Conservation (phyloP, 2,797 vertebrate species). For the Dromococcyx pavoninus region DNA sequence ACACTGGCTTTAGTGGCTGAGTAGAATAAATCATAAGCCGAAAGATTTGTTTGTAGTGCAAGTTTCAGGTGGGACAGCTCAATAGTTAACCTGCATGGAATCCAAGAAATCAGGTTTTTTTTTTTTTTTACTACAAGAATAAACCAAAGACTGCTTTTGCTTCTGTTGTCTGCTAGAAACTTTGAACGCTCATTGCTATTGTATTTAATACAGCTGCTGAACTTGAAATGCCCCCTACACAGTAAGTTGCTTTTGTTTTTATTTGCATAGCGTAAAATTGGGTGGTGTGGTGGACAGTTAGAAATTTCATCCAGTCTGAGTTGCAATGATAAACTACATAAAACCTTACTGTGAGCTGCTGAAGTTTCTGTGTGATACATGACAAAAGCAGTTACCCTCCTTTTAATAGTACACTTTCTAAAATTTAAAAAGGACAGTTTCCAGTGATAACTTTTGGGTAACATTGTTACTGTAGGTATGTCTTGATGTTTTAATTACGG, state of each 20-base stretch:
- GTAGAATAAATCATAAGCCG: not conserved
- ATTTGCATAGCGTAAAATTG: constrained; percentile 46
- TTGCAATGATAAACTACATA: not conserved
- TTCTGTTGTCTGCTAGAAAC: not conserved
- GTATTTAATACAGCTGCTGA: constrained; percentile 28
- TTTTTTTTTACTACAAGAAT: not conserved
- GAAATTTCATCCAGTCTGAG: not conserved
- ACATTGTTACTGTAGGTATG: not conserved
- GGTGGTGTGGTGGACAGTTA: not conserved
- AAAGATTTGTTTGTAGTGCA: not conserved
- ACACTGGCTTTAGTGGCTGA: not conserved
- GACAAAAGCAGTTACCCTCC: not conserved
- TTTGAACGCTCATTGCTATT: not conserved
- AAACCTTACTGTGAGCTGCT: not conserved
- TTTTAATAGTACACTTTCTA: not conserved
- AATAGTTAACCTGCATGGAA: not conserved
- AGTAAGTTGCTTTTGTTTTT: constrained; percentile 30
- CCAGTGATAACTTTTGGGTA: not conserved
- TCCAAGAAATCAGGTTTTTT: not conserved
- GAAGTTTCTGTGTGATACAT: not conserved
- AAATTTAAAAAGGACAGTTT: not conserved
- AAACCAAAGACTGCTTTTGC: not conserved
- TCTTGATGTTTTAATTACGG: not conserved
- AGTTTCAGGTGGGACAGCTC: not conserved
- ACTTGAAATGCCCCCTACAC: constrained; percentile 13